A percentile compares a stretch with the other conserved stretches of the same genome.
Evolutionary conservation across 1,140 invertebrate species (phyloP).

Genomic region (Aradophagus sp.): DNA sequence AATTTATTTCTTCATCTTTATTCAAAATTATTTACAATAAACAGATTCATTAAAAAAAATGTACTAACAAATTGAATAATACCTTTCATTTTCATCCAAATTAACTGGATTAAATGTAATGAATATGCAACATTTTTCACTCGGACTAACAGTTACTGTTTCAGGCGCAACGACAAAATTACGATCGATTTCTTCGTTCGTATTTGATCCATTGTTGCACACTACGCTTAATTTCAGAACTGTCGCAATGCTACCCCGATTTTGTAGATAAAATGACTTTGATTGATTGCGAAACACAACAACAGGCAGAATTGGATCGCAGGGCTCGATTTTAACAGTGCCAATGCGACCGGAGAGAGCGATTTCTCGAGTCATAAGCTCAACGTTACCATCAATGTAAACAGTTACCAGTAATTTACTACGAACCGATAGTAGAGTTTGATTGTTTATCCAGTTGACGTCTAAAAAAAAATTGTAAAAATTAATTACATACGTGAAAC

Average conservation of each 20-base stretch:
- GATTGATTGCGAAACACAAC: constrained; percentile 55
- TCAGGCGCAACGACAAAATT: constrained; percentile 60
- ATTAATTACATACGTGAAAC: neutral
- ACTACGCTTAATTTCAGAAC: constrained; percentile 29
- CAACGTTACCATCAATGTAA: constrained; percentile 47
- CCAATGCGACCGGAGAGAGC: constrained; percentile 61
- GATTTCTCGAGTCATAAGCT: constrained; percentile 60
- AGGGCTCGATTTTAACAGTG: constrained; percentile 59
- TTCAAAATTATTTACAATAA: no score
- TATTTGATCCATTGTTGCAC: constrained; percentile 23
- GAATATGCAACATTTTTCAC: constrained; percentile 57
- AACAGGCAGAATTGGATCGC: constrained; percentile 62
- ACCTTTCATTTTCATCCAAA: constrained; percentile 56
- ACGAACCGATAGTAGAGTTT: constrained; percentile 14
- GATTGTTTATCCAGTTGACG: constrained; percentile 7
- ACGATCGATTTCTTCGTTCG: constrained; percentile 8
- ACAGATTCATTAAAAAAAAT: no score
- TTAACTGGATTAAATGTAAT: constrained; percentile 60
- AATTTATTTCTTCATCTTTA: no score
- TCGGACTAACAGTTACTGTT: constrained; percentile 53
- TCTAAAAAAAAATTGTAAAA: constrained; percentile 29
- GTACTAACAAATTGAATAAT: no score
- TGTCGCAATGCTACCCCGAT: constrained; percentile 57
- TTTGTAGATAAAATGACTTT: constrained; percentile 60
- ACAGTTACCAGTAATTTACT: constrained; percentile 55